Conservation (phyloP, 92 coral and sea anemone genomes). For the Zoanthus gigantus region DNA sequence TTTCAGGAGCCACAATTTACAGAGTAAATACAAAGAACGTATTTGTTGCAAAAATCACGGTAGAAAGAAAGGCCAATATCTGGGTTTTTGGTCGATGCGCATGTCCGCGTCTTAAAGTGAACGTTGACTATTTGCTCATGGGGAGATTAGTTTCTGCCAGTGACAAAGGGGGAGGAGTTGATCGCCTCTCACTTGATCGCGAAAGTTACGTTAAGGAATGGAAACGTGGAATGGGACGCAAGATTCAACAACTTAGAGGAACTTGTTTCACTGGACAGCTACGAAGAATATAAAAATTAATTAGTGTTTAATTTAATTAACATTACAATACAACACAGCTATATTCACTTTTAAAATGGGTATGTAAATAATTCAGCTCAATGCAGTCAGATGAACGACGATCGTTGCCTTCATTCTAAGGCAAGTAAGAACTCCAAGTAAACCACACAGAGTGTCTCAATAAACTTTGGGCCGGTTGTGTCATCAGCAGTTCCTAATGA, state of each 20-base stretch:
- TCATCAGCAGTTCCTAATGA: no score
- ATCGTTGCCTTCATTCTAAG: background rate
- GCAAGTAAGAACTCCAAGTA: background rate
- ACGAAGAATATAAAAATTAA: background rate
- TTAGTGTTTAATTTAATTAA: background rate
- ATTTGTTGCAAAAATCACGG: conserved; percentile 22
- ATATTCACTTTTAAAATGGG: background rate
- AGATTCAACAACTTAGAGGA: conserved; percentile 13
- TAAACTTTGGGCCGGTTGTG: background rate
- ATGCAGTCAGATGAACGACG: background rate
- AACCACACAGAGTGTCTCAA: background rate
- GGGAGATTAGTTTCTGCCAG: background rate
- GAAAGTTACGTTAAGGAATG: conserved; percentile 21
- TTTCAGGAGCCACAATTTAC: conserved; percentile 10
- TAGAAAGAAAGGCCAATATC: conserved; percentile 22
- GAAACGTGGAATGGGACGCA: conserved; percentile 51
- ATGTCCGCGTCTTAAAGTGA: conserved; percentile 17
- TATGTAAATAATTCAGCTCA: background rate
- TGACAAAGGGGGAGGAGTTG: background rate
- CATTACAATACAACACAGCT: background rate
- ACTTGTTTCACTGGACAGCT: conserved; percentile 14
- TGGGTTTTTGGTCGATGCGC: conserved; percentile 11
- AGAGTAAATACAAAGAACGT: conserved; percentile 14
- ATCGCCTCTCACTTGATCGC: background rate
- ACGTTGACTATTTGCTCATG: conserved; percentile 27